Base-by-base conservation (phyloP, 1,140 invertebrate genomes). In the Manduca sexta region DNA sequence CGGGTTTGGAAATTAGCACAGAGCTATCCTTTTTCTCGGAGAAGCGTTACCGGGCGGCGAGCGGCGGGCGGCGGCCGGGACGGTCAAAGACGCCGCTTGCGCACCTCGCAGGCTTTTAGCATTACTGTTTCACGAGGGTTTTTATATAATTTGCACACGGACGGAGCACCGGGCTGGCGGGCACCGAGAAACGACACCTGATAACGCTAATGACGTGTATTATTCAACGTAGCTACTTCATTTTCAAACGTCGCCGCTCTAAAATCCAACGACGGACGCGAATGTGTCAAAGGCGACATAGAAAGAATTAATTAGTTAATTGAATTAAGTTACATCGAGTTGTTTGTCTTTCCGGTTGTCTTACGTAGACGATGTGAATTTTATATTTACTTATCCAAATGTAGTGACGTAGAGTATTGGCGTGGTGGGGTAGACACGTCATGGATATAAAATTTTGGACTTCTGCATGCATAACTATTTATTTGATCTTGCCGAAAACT, bases 1-100 rank as follows among this genome's bases (percentile, higher is more conserved):
- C 74, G 78, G 74, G 67, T 84, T 82, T 79, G 75, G 76, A 76
- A 84, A 84, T 84, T 84, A 82, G 81, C 76, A 60, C 68, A 64
- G 60, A 69, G 64, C 64, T 26, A 26, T 74, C 72, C 76, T 69
- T 69, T 64, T 65, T 66, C 64, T 67, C 44, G 35, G 58, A 56
- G 65, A 57, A 44, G n/a, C 21, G 21, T n/a, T n/a, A 26, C 38
- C 49, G 39, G 26, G 40, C 26, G 31, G 11, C 18, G 38, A 17
- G 13, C 38, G 21, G 21, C 35, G 7, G 10, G 12, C 4, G 16
- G 8, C 16, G 18, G 12, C 18, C 5, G 10, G 17, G 21, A 29
- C 14, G 26, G 40, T 65, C 64, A 72, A 71, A 71, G 72, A 61
- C 60, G 66, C 59, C 74, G 81, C 78, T 56, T 74, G 77, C 77